Evolutionary conservation across 2,113 vertebrate genomes (phyloP).

Genomic region (Tenrec ecaudatus): DNA sequence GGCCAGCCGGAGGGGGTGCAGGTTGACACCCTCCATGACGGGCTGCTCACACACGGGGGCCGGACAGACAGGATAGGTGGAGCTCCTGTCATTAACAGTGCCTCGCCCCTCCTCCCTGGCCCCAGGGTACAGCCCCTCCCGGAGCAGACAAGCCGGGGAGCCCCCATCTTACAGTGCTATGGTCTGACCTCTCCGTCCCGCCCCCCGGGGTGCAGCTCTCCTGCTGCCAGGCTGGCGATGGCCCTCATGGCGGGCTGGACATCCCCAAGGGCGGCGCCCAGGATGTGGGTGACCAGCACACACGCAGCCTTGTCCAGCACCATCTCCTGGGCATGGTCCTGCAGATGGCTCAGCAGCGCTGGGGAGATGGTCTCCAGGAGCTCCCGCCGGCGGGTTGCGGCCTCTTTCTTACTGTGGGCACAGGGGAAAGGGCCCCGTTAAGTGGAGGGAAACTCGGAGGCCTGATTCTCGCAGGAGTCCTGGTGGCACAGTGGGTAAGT

Average conservation of each 20-base stretch:
- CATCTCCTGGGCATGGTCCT: conserved; percentile 88
- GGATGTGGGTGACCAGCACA: conserved; percentile 90
- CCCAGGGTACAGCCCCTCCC: no score
- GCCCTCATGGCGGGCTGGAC: conserved; percentile 91
- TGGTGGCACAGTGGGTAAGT: neutral
- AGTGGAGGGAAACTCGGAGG: conserved; percentile 17
- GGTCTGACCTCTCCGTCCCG: conserved; percentile 88
- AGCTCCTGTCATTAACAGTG: no score
- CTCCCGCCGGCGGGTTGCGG: conserved; percentile 88
- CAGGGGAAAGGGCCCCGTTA: neutral
- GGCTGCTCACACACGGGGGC: no score
- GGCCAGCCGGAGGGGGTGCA: no score
- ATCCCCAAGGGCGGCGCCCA: conserved; percentile 91
- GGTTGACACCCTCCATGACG: no score
- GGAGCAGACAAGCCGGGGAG: no score
- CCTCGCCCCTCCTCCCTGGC: no score
- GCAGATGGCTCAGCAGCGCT: conserved; percentile 90
- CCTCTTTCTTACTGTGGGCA: conserved; percentile 93
- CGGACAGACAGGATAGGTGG: no score
- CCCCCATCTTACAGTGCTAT: no score
- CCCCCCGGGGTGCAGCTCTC: conserved; percentile 92
- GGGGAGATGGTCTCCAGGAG: conserved; percentile 94
- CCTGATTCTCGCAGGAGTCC: neutral
- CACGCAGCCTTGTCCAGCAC: conserved; percentile 91
- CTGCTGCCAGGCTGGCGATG: conserved; percentile 91